These are phyloP conservation scores for Asobara japonica DNA, from an alignment of 1,140 invertebrate genomes.

Conservation along the genomic window DNA sequence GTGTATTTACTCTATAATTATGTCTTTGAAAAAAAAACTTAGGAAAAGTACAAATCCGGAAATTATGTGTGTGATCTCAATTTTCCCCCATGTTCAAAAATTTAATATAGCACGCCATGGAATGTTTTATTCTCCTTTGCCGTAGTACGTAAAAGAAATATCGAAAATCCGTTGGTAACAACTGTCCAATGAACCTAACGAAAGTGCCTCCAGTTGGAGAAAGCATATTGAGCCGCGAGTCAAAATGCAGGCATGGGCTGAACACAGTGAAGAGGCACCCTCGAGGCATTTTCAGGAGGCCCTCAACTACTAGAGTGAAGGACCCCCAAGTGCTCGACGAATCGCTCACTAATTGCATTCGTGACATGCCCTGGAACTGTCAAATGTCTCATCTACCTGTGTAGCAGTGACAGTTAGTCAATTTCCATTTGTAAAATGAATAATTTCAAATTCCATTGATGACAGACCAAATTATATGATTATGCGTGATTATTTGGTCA, in stretches of 20 bases:
- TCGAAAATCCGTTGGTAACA: background rate
- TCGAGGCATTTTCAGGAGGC: conserved; percentile 52
- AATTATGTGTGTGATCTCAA: no score
- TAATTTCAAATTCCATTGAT: background rate
- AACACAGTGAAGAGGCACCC: conserved; percentile 47
- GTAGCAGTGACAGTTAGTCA: background rate
- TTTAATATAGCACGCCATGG: no score
- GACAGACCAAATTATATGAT: no score
- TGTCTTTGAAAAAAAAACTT: no score
- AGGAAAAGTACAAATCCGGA: no score
- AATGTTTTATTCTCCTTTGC: no score
- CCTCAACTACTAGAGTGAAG: conserved; percentile 58
- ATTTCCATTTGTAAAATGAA: background rate
- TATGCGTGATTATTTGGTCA: no score
- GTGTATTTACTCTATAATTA: no score
- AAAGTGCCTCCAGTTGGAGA: conserved; percentile 43
- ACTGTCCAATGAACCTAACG: background rate
- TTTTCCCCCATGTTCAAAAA: no score
- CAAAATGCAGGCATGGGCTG: conserved; percentile 59
- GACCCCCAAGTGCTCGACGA: conserved; percentile 59
- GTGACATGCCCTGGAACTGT: conserved; percentile 62
- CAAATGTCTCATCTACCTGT: conserved; percentile 34
- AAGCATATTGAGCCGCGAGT: conserved; percentile 56
- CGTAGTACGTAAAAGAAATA: background rate
- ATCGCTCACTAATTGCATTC: conserved; percentile 67